Conservation (phyloP, 2,797 vertebrate genomes). For the Enteromius radiatus region DNA sequence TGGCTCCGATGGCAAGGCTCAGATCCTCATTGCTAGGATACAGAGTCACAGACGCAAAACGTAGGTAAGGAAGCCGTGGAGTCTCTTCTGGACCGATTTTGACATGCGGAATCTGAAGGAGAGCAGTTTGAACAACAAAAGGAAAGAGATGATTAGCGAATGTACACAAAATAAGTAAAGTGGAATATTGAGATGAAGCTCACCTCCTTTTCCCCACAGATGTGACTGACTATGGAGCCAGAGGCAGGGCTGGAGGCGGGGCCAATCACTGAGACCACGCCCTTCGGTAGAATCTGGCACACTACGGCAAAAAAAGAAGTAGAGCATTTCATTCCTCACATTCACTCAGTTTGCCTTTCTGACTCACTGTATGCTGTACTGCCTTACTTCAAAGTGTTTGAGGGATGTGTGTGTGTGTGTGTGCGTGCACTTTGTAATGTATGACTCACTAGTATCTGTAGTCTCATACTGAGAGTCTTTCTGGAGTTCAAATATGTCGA, state of each 20-base stretch:
- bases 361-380: neutral
- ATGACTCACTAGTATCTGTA: conserved; percentile 88
- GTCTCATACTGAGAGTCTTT: conserved; percentile 92
- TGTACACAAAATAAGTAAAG: neutral
- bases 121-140: conserved; percentile 20
- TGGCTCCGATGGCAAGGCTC: conserved; percentile 83
- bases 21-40: conserved; percentile 84
- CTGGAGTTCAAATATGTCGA: conserved; percentile 89
- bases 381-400: neutral
- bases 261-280: conserved; percentile 90
- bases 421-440: neutral
- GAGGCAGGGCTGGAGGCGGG: conserved; percentile 92
- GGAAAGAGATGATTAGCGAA: neutral
- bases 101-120: conserved; percentile 86
- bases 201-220: conserved; percentile 96
- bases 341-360: neutral
- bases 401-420: neutral
- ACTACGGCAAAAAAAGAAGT: conserved; percentile 71
- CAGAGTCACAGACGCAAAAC: conserved; percentile 81
- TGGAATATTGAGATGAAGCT: conserved; percentile 54
- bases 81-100: conserved; percentile 80
- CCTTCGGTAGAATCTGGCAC: conserved; percentile 95
- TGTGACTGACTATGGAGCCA: conserved; percentile 93
- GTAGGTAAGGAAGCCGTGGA: conserved; percentile 79
- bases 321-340: neutral